Evolutionary conservation across 1,140 invertebrate species (phyloP), one percentile per base, ranked within the genome.

Genomic region (Drosophila hydei): DNA sequence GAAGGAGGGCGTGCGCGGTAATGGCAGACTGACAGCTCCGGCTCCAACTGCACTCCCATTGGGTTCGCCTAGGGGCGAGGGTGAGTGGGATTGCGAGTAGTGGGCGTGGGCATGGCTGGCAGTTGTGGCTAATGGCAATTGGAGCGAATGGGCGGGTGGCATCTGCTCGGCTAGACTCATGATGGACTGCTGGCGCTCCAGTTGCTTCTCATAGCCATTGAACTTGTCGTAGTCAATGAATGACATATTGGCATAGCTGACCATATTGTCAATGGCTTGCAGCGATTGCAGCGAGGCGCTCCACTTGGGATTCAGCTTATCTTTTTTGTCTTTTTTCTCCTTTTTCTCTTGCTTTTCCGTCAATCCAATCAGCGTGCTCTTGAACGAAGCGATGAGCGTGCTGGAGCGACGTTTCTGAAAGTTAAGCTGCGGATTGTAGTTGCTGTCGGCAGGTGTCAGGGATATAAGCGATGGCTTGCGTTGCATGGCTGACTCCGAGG

Each of bases 161-260:
- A 27, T 16, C 45, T 36, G 79, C 43, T 88, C 88, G 27, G 69
- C 84, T 4, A 91, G 54, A 51, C 90, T 91, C 69, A 91, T 77
- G 1, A 80, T 40, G 4, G 90, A 91, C 7, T 89, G 81, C 58
- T 89, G 88, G 2, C 79, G 77, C 45, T 91, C 89, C 68, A 92
- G 62, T 43, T 91, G 84, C 63, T 90, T 89, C 61, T 92, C 91
- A 18, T 92, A 92, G 33, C 73, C 79, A 27, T 91, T 91, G 52
- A 92, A 92, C 65, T 92, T 92, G 64, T 92, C 91, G 40, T 92
- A 92, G 62, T 92, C 89, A 11, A 92, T 91, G 58, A 91, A 92
- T 30, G 87, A 91, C 83, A 91, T 85, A 54, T 92, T 91, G 56
- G 89, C 83, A 73, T 92, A 92, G 56, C 89, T 91, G 27, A 92